Evolutionary conservation across 2,888 invertebrate genomes (phyloP).

Genomic region (Ptycholaimellus sp.): DNA sequence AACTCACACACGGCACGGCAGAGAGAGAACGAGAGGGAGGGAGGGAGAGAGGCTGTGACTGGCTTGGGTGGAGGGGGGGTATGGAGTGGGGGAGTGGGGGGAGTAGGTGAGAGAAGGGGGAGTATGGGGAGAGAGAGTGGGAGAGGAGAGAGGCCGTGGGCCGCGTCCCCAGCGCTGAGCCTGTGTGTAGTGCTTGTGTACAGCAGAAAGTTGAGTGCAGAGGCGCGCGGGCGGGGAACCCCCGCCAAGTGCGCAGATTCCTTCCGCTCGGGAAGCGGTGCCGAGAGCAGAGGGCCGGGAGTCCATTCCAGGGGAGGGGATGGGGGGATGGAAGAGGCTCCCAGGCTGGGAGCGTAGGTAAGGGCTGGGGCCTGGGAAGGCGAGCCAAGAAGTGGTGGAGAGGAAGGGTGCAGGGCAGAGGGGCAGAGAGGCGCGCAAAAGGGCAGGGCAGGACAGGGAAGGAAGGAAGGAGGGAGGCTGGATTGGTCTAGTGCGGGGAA

Average conservation of each 20-base stretch:
- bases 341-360: neutral
- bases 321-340: neutral
- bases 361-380: neutral
- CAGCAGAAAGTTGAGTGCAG: no score
- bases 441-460: neutral
- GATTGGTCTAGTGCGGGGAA: no score
- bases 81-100: conserved; percentile 4
- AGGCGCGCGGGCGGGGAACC: no score
- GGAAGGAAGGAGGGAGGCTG: conserved; percentile 1
- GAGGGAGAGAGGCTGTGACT: no score
- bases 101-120: conserved; percentile 4
- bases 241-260: no score
- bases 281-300: no score
- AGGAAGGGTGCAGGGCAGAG: neutral
- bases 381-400: neutral
- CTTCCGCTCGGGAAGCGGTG: no score
- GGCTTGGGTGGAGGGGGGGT: conserved; percentile 6
- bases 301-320: neutral
- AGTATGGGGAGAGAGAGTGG: conserved; percentile 6
- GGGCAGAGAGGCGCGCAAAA: conserved; percentile 1
- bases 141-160: neutral
- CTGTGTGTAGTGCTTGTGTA: no score
- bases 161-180: no score
- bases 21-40: no score
- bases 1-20: no score